Conservation (phyloP, 2,888 invertebrate species). For the Hypomecis punctinalis region DNA sequence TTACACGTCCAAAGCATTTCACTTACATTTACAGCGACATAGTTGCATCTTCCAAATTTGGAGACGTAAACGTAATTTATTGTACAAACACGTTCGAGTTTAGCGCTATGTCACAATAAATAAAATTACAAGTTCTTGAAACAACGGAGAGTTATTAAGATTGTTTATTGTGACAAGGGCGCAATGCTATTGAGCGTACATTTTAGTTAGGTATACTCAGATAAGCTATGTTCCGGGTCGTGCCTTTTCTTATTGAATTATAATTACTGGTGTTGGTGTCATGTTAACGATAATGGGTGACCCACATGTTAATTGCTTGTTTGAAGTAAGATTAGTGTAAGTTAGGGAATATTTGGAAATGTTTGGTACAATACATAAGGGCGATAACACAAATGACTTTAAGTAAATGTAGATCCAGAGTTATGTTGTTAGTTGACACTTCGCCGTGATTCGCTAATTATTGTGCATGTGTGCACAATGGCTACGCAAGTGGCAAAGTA, state of each 20-base stretch:
- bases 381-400: not conserved
- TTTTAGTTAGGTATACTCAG: constrained; percentile 8
- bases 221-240: constrained; percentile 32
- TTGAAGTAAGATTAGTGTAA: constrained; percentile 28
- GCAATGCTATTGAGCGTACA: not conserved
- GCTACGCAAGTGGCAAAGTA: too few species aligned
- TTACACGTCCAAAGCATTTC: not conserved
- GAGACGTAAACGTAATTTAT: constrained; percentile 6
- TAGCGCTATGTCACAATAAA: constrained; percentile 18
- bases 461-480: too few species aligned
- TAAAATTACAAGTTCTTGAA: not conserved
- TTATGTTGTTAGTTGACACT: too few species aligned
- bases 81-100: constrained; percentile 8
- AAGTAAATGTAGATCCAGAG: not conserved
- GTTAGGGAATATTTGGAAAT: constrained; percentile 15
- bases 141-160: not conserved
- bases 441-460: too few species aligned
- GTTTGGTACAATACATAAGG: not conserved
- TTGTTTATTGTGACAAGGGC: constrained; percentile 11
- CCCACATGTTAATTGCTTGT: constrained; percentile 41
- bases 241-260: constrained; percentile 33
- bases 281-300: constrained; percentile 35
- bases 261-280: constrained; percentile 34
- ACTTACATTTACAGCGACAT: not conserved
- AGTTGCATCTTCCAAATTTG: not conserved